Evolutionary conservation across 2,113 vertebrate species (phyloP).

Genomic region (Ammodytes dubius): DNA sequence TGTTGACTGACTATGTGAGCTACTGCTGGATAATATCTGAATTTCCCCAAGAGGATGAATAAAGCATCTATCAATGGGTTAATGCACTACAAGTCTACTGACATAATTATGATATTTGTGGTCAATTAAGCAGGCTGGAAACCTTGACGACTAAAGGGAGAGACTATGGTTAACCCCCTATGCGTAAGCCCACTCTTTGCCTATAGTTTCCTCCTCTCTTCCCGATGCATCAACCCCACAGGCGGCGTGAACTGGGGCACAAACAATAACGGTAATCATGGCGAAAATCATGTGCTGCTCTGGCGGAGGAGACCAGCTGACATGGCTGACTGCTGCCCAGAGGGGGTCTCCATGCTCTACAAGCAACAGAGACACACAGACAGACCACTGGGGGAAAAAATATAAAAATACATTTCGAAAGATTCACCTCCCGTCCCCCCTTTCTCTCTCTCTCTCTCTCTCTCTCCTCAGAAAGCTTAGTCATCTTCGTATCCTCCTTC

Average conservation of each 20-base stretch:
- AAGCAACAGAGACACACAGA: constrained; percentile 51
- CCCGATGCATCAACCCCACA: constrained; percentile 57
- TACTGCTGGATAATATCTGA: too few relatives aligned
- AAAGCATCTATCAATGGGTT: too few relatives aligned
- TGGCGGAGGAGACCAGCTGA: constrained; percentile 82
- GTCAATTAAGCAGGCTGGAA: background rate
- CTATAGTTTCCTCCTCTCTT: constrained; percentile 24
- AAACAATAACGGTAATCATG: constrained; percentile 83
- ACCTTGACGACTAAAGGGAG: constrained; percentile 1
- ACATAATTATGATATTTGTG: background rate
- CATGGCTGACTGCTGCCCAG: constrained; percentile 71
- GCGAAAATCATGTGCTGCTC: constrained; percentile 81
- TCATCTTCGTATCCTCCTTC: constrained; percentile 56
- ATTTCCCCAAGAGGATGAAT: too few relatives aligned
- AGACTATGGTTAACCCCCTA: background rate
- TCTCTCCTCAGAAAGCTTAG: constrained; percentile 41
- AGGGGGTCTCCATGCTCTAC: constrained; percentile 43
- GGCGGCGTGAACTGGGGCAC: constrained; percentile 79
- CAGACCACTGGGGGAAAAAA: background rate
- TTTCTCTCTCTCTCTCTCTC: too few relatives aligned
- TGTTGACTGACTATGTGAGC: too few relatives aligned
- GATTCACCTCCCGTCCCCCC: constrained; percentile 50
- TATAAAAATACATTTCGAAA: constrained; percentile 5
- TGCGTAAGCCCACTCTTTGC: background rate
- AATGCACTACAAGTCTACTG: background rate